A percentile compares a stretch with the other conserved stretches of the same genome.
phyloP scores from a whole-genome alignment of 1,140 invertebrate species.

The Rhynchophorus ferrugineus region DNA sequence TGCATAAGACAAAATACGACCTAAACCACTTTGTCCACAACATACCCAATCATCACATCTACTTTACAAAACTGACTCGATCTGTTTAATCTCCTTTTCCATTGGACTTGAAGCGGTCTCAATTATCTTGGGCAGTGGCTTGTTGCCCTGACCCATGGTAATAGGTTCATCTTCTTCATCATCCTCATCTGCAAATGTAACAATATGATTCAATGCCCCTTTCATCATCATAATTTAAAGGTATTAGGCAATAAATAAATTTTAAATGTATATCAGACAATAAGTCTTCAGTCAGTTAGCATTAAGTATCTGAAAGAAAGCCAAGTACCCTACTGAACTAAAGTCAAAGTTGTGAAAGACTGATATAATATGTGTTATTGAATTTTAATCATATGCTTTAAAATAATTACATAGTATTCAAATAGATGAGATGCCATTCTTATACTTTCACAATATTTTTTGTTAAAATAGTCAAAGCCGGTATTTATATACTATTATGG shows the following conservation, averaged over 20 bases:
- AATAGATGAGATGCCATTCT: too few relatives aligned
- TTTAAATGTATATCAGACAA: background rate
- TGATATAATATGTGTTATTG: too few relatives aligned
- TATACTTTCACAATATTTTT: too few relatives aligned
- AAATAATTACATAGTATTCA: too few relatives aligned
- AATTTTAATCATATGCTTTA: too few relatives aligned
- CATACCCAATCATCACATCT: background rate
- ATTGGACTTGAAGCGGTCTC: conserved; percentile 49
- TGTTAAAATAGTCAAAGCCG: too few relatives aligned
- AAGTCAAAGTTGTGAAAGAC: too few relatives aligned
- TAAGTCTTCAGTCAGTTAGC: background rate
- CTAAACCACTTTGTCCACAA: background rate
- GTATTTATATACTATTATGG: too few relatives aligned
- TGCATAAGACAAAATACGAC: conserved; percentile 4
- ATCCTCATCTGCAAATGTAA: conserved; percentile 54
- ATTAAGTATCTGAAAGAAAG: too few relatives aligned
- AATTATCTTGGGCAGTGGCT: conserved; percentile 40
- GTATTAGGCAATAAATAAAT: background rate
- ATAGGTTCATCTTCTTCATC: conserved; percentile 66
- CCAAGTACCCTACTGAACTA: too few relatives aligned
- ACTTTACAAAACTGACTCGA: conserved; percentile 56
- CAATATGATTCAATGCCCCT: background rate
- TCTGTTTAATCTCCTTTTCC: conserved; percentile 56
- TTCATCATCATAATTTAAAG: background rate
- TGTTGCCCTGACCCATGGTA: conserved; percentile 47